Evolutionary conservation across 2,888 invertebrate genomes (phyloP).

Genomic region (Morpho deidamia): DNA sequence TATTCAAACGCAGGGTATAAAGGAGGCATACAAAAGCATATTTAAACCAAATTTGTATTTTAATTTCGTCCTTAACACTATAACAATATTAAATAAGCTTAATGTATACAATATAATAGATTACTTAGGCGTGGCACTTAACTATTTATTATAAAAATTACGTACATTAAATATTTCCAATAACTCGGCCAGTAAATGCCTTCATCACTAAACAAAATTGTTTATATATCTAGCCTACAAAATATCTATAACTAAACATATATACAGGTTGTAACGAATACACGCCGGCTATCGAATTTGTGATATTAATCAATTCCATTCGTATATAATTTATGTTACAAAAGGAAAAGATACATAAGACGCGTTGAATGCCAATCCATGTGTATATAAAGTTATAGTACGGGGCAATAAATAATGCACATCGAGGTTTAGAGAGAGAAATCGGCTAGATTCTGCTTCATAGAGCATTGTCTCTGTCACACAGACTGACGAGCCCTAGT

Average conservation of each 20-base stretch:
- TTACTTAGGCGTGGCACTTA: conserved; percentile 74
- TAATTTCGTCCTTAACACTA: conserved; percentile 53
- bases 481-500: too few relatives aligned
- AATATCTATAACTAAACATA: conserved; percentile 23
- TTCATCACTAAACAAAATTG: conserved; percentile 58
- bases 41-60: conserved; percentile 61
- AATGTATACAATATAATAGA: conserved; percentile 53
- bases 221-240: conserved; percentile 36
- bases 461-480: too few relatives aligned
- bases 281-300: too few relatives aligned
- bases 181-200: conserved; percentile 73
- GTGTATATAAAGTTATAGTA: too few relatives aligned
- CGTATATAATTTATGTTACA: not conserved
- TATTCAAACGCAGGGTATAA: too few relatives aligned
- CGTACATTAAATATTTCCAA: conserved; percentile 54
- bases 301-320: not conserved
- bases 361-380: too few relatives aligned
- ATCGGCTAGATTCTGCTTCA: too few relatives aligned
- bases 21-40: too few relatives aligned
- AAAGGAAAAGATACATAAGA: not conserved
- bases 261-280: conserved; percentile 3
- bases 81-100: conserved; percentile 73
- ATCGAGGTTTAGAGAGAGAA: too few relatives aligned
- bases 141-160: conserved; percentile 64
- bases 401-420: too few relatives aligned